These are phyloP conservation scores for Drosophila repleta DNA, from an alignment of 1,140 invertebrate genomes.

Conservation along the genomic window DNA sequence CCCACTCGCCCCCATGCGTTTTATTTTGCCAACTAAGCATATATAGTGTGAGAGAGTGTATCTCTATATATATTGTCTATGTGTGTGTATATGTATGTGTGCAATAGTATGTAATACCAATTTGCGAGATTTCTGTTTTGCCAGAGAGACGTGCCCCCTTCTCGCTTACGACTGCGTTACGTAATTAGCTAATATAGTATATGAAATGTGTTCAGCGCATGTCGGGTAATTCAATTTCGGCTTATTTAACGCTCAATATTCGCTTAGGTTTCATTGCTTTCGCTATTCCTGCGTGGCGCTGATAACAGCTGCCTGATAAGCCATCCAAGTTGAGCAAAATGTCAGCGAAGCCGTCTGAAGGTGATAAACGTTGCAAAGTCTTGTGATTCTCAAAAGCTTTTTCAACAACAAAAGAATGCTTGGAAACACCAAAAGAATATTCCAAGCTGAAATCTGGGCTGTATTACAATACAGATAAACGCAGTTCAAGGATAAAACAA, in stretches of 20 bases:
- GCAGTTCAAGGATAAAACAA: conserved; percentile 28
- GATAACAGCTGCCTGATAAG: conserved; percentile 51
- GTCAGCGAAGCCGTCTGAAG: conserved; percentile 63
- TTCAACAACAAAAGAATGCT: neutral
- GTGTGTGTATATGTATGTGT: neutral
- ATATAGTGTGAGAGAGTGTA: neutral
- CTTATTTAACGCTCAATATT: conserved; percentile 1
- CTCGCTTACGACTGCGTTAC: conserved; percentile 36
- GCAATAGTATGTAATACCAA: conserved; percentile 17
- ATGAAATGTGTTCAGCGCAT: neutral
- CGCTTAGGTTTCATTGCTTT: neutral
- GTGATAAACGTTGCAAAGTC: conserved; percentile 55
- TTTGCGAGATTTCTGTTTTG: conserved; percentile 56
- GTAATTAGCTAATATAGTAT: conserved; percentile 46
- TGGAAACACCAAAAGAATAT: neutral
- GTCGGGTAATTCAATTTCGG: conserved; percentile 5
- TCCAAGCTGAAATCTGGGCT: neutral
- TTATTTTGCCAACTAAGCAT: conserved; percentile 18
- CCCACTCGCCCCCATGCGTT: conserved; percentile 2
- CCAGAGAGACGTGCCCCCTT: conserved; percentile 49
- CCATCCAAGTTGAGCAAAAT: conserved; percentile 19
- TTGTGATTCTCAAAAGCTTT: conserved; percentile 60
- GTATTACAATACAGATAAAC: neutral
- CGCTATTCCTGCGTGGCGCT: neutral
- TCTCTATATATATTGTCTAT: neutral